These are phyloP conservation scores for Orestias chungarensis DNA, from an alignment of 2,797 vertebrate genomes.

Conservation along the genomic window DNA sequence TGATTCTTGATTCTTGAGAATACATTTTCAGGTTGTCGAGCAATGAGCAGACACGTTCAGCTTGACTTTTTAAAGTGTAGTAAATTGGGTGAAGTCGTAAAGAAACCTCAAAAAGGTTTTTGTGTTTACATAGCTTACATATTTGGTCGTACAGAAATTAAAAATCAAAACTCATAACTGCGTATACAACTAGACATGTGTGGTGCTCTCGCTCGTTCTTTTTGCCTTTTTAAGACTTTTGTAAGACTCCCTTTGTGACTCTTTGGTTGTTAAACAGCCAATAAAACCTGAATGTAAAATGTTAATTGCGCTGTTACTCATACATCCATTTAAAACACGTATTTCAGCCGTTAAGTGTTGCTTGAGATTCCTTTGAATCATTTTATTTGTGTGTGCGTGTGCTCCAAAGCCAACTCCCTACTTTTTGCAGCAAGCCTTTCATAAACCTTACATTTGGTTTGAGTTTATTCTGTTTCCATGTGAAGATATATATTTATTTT, in stretches of 20 bases:
- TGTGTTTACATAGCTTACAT: too few species aligned
- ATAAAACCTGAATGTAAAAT: slow-evolving; percentile 43
- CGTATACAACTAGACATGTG: background rate
- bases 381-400: slow-evolving; percentile 23
- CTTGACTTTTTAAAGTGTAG: too few species aligned
- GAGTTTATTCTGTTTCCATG: slow-evolving; percentile 41
- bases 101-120: too few species aligned
- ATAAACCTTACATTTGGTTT: slow-evolving; percentile 67
- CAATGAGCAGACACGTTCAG: too few species aligned
- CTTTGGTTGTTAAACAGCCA: slow-evolving; percentile 38
- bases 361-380: slow-evolving; percentile 54
- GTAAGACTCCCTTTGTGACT: background rate
- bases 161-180: background rate
- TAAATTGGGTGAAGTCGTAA: too few species aligned
- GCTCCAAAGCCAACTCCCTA: slow-evolving; percentile 19
- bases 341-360: slow-evolving; percentile 32
- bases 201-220: background rate
- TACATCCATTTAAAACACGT: slow-evolving; percentile 36
- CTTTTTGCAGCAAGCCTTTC: slow-evolving; percentile 42
- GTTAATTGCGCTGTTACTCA: slow-evolving; percentile 45
- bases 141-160: too few species aligned
- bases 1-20: too few species aligned
- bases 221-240: background rate
- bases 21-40: too few species aligned
- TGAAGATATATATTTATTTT: slow-evolving; percentile 49